A percentile compares a stretch with the other conserved stretches of the same genome.
Evolutionary conservation across 2,113 vertebrate genomes (phyloP).

Genomic region (Propithecus coquereli): DNA sequence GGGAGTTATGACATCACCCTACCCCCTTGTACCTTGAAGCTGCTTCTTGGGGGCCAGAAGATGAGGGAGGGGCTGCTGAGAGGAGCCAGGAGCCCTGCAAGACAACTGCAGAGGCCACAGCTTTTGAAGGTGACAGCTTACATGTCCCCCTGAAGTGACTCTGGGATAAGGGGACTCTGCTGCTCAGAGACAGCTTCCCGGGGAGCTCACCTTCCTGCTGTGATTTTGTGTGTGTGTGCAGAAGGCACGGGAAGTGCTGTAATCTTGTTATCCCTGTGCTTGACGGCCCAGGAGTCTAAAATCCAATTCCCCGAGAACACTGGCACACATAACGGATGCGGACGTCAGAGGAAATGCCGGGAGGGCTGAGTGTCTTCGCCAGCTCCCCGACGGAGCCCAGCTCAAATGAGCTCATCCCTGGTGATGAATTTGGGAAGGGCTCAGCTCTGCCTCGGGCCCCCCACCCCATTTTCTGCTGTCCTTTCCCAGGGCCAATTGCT

Average conservation of each 20-base stretch:
- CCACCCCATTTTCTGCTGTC: neutral
- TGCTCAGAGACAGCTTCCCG: neutral
- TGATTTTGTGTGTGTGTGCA: constrained; percentile 22
- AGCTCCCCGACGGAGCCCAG: neutral
- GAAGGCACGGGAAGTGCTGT: constrained; percentile 75
- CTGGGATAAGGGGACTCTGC: neutral
- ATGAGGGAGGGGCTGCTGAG: neutral
- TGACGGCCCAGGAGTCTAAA: constrained; percentile 75
- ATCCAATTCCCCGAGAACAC: constrained; percentile 77
- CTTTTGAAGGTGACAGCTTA: neutral
- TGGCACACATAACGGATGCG: constrained; percentile 51
- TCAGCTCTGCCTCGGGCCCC: neutral
- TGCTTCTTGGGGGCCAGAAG: fast-evolving
- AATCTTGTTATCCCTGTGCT: constrained; percentile 80
- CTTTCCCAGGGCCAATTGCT: neutral
- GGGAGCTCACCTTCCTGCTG: neutral
- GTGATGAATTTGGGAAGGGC: neutral
- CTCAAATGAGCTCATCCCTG: neutral
- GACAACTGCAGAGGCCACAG: neutral
- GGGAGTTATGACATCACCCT: neutral
- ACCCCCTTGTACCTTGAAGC: neutral
- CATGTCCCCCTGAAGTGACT: neutral
- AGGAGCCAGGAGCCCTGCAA: neutral
- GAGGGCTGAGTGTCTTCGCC: constrained; percentile 49
- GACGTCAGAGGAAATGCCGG: constrained; percentile 72